Evolutionary conservation across 2,113 vertebrate genomes (phyloP), one percentile per base, ranked within the genome.

Genomic region (Bufo bufo): DNA sequence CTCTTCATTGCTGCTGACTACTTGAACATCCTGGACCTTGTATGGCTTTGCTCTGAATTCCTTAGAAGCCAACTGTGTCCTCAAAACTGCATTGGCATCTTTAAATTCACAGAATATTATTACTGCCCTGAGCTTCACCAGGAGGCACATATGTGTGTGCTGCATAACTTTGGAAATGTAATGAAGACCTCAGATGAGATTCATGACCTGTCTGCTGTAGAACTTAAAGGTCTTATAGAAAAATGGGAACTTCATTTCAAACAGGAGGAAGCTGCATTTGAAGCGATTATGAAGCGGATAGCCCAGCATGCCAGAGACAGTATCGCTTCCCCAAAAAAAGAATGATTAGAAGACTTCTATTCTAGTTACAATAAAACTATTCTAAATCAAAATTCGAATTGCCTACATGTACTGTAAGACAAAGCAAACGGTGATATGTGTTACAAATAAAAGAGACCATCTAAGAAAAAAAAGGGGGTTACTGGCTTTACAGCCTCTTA

Each of bases 61-160:
- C 91, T 97, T 59, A 91, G 90, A 85, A 90, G 92, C 1, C 93
- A 93, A 65, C 92, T 97, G 4, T 92, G 93, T 87, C 65, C 93
- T 47, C 91, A 95, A 61, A 98, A 97, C 4, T 96, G 96, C 79
- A 94, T 96, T 0, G 93, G 95, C 90, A 95, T 97, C 90, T 96
- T 92, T 91, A 95, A 91, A 84, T 92, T 97, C 89, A 94, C 94
- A 0, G 90, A 94, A 49, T 90, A 93, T 85, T 95, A 94, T 91
- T 89, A 91, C 82, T 94, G 91, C 84, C 88, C 92, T 0, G 71
- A 94, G 9, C 93, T 97, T 88, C 91, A 80, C 54, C 90, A 85
- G 59, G 95, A 92, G 47, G 94, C 96, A 86, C 95, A 89, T n/a
- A 63, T 69, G 59, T 96, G 93, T 90, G 95, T 98, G 82, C 88